These are phyloP conservation scores for Pholis gunnellus DNA, from an alignment of 2,113 vertebrate species.

Conservation along the genomic window DNA sequence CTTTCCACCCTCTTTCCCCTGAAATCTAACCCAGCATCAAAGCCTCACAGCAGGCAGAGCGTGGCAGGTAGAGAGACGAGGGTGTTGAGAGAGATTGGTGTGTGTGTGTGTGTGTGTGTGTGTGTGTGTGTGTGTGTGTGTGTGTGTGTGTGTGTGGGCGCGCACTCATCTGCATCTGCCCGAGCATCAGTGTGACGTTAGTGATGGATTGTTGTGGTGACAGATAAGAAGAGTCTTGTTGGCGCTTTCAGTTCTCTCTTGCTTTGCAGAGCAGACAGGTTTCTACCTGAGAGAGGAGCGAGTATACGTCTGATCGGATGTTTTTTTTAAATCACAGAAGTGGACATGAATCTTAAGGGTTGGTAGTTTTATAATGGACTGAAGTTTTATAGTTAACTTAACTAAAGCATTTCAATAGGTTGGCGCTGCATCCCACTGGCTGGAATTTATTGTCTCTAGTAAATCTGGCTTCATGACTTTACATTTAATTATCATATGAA, in stretches of 20 bases:
- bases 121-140: not conserved
- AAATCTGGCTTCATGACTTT: not conserved
- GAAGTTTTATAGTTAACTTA: not conserved
- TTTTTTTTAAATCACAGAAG: not conserved
- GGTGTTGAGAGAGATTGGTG: not conserved
- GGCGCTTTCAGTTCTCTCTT: not conserved
- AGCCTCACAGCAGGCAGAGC: constrained; percentile 56
- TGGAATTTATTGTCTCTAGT: not conserved
- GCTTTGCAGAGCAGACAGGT: not conserved
- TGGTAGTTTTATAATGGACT: not conserved
- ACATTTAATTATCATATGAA: constrained; percentile 5
- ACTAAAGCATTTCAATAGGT: not conserved
- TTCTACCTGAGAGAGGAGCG: not conserved
- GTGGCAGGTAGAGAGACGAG: constrained; percentile 42
- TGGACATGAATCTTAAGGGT: not conserved
- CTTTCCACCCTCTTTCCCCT: not conserved
- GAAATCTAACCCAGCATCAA: constrained; percentile 67
- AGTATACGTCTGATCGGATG: not conserved
- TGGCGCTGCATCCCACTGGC: not conserved
- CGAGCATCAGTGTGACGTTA: not conserved
- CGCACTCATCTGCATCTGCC: not conserved
- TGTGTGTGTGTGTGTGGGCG: not conserved
- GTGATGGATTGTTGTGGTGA: not conserved
- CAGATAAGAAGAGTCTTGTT: constrained; percentile 23
- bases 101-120: not conserved